Base-by-base conservation (phyloP, 2,888 invertebrate species). In the Brenthis hecate region DNA sequence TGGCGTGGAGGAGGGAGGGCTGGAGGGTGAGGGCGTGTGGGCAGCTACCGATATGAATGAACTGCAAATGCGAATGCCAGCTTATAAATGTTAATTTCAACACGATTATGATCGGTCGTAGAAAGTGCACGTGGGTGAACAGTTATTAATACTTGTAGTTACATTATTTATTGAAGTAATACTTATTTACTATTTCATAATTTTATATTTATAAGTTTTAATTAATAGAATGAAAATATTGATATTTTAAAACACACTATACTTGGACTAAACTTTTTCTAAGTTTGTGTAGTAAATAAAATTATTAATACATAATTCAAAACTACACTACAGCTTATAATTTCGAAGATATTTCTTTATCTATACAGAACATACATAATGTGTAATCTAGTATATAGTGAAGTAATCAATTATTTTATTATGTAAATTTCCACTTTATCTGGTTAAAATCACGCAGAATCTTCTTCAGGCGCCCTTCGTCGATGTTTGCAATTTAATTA, bases 41-140 rank as follows among this genome's bases (percentile, higher is more conserved):
- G 76, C 65, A 47, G 71, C 54, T 50, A 70, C 61, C 63, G 74
- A 74, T 73, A 81, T 86, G 84, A 86, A 87, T 85, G 88, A 83
- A 82, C 77, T 72, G 75, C 79, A 65, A 73, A 72, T 72, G 67
- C 79, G 73, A 61, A 64, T 67, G 50, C 62, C 57, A 43, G 11
- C 36, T 72, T 73, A 71, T 69, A 70, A 68, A 70, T 71, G 71
- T 58, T 70, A 68, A 73, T 78, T 78, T 77, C 74, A 68, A 76
- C 74, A 76, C 67, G 72, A 76, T 73, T 72, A 72, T 73, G 69
- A 74, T 75, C 72, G 74, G 67, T 72, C 65, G 73, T 73, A 75
- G 75, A 77, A 79, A 77, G 76, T 78, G 73, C 76, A 75, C 73
- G 74, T 76, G 74, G 74, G 76, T 71, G 70, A 68, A 70, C 8